Evolutionary conservation across 2,888 invertebrate genomes (phyloP), one percentile per base, ranked within the genome.

Genomic region (Drosophila peninsularis): DNA sequence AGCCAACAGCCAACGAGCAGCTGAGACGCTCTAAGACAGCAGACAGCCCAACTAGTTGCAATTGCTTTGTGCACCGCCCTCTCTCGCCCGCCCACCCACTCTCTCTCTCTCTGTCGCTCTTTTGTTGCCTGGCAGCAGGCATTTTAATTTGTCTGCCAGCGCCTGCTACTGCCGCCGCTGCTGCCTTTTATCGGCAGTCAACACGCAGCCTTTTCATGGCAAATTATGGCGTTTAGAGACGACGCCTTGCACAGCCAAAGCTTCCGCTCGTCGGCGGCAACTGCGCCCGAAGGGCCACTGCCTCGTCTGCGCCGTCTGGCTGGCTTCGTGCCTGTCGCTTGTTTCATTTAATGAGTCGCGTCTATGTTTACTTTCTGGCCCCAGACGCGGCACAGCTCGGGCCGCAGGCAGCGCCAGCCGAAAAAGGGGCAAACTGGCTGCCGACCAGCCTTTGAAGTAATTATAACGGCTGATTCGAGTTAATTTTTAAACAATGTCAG

Each of bases 201-300:
- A 83, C 87, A 84, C 87, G 83, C 83, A 84, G 83, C 83, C 82
- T 88, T 81, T 85, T 88, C 81, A 86, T 79, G 76, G 88, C 85
- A 82, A 85, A 86, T 88, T 86, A 86, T 85, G 85, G 77, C 87
- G 75, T 87, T 84, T 80, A 83, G 80, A 67, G 50, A 17, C 58
- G 65, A 27, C 37, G 68, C 62, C 54, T 57, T 63, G 39, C 54
- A 52, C 50, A 57, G 56, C 39, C 68, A 62, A 41, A 39, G 58
- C 74, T 75, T 53, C 62, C 68, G 37, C 47, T 47, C 34, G 52
- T 61, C 71, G 57, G 57, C 13, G 32, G 61, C 64, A 73, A 62
- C 67, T 58, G 10, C 55, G 62, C 75, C 60, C 53, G 39, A 57
- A 65, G 75, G 75, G 53, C 69, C n/a, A n/a, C 39, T 41, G n/a